Conservation (phyloP, 2,797 vertebrate genomes). For the Oryzias dopingdopingensis region DNA sequence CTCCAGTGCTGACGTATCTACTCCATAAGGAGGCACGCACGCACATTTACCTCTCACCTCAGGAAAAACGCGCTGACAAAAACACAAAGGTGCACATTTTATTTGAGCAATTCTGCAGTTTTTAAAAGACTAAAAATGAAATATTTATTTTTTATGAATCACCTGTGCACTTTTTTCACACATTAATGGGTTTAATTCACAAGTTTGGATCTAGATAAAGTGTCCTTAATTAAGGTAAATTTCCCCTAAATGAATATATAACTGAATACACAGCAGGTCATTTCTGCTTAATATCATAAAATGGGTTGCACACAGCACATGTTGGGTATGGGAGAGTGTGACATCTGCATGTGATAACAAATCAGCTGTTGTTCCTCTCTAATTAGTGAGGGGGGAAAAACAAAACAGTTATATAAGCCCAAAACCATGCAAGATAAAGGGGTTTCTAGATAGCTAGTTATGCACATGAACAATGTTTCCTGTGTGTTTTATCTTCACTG, state of each 20-base stretch:
- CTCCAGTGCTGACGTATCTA: conserved; percentile 64
- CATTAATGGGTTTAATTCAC: no score
- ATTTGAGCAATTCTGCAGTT: not conserved
- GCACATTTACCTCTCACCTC: conserved; percentile 26
- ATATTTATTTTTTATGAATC: no score
- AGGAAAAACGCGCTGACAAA: conserved; percentile 3
- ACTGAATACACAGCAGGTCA: no score
- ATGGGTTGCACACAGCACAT: not conserved
- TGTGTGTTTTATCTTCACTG: not conserved
- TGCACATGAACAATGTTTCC: conserved; percentile 1
- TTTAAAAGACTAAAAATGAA: no score
- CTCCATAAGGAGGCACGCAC: conserved; percentile 50
- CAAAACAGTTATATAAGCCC: conserved; percentile 29
- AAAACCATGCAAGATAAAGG: conserved; percentile 18
- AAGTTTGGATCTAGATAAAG: no score
- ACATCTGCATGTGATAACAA: conserved; percentile 15
- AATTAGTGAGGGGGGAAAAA: conserved; percentile 28
- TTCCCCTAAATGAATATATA: no score
- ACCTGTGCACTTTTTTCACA: no score
- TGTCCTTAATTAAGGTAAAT: no score
- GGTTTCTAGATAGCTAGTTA: conserved; percentile 28
- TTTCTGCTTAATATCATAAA: not conserved
- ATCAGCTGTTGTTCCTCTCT: conserved; percentile 22
- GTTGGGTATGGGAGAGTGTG: conserved; percentile 2
- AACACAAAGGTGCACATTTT: not conserved